These are phyloP conservation scores for Hippocampus barbouri DNA, from an alignment of 2,113 vertebrate genomes.

Conservation along the genomic window DNA sequence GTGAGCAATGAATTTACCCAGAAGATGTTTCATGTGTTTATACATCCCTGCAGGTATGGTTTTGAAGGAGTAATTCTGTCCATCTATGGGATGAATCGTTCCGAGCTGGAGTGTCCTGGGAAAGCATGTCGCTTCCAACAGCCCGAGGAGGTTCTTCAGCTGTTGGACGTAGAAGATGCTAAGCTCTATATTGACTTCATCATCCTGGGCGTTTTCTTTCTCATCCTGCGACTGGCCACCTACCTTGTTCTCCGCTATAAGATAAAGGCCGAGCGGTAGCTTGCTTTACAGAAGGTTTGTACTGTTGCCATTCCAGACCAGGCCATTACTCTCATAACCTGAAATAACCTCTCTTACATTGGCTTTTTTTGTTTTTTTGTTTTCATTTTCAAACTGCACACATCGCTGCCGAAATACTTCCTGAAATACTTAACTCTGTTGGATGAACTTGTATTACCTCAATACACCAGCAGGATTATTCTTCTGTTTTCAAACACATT, in stretches of 20 bases:
- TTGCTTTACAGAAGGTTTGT: background rate
- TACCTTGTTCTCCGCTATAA: conserved; percentile 92
- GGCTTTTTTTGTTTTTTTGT: background rate
- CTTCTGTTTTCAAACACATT: background rate
- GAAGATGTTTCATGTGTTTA: background rate
- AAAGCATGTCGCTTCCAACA: conserved; percentile 84
- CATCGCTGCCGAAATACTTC: conserved; percentile 33
- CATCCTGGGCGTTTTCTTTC: conserved; percentile 88
- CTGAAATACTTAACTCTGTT: background rate
- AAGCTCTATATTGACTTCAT: conserved; percentile 94
- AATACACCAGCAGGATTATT: background rate
- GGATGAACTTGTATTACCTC: conserved; percentile 13
- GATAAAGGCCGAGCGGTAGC: conserved; percentile 88
- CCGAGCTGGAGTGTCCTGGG: conserved; percentile 82
- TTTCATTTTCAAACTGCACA: conserved; percentile 10
- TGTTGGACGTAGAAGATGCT: conserved; percentile 87
- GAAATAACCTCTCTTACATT: conserved; percentile 18
- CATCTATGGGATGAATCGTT: conserved; percentile 93
- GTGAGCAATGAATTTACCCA: no score
- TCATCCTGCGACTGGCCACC: conserved; percentile 85
- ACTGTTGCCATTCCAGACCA: background rate
- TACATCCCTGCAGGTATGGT: conserved; percentile 77
- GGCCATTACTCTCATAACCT: conserved; percentile 15
- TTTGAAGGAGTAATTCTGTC: conserved; percentile 94
- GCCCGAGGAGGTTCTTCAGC: conserved; percentile 84